Evolutionary conservation across 2,888 invertebrate genomes (phyloP), one percentile per base, ranked within the genome.

Genomic region (Siphlonurus alternatus): DNA sequence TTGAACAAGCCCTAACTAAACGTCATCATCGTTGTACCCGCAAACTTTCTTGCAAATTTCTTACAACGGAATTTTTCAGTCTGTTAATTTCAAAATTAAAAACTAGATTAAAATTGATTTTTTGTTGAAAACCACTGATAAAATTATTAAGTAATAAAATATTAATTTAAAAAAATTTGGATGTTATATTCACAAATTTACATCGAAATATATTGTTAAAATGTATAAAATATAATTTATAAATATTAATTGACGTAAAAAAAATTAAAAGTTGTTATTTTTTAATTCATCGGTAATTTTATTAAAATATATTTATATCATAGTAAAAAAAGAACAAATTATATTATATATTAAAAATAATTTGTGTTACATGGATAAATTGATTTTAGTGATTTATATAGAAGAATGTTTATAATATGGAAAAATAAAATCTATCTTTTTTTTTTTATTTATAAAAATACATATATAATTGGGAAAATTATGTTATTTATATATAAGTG

Each of bases 241-340:
- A 20, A 61, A 61, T 25, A 61, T 61, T 61, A 61, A 25, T 61
- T 61, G 24, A 5, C 24, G 25, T 25, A 38, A 38, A 38, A 38
- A 38, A 38, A 38, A 38, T 38, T 38, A 38, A 38, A 38, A 18
- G 22, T 59, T 59, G 22, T 59, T 59, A 59, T 59, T 59, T 20
- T 20, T 22, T 53, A 53, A 59, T 59, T 20, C 22, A 20, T 59
- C 19, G 22, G 22, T 59, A 59, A 22, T 59, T 59, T 59, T 59
- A 59, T 59, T 19, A 20, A 10, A 20, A 20, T 10, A 59, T 22
- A 59, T 59, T 7, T 59, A 59, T 10, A 59, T 59, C 7, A 22
- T 59, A 59, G n/a, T 10, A 59, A 7, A 59, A 20, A 18, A 59
- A 59, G 53, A 53, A 15, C n/a, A 53, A 15, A 53, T 53, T 15